phyloP scores from a whole-genome alignment of 2,797 vertebrate species.

The Argya squamiceps region DNA sequence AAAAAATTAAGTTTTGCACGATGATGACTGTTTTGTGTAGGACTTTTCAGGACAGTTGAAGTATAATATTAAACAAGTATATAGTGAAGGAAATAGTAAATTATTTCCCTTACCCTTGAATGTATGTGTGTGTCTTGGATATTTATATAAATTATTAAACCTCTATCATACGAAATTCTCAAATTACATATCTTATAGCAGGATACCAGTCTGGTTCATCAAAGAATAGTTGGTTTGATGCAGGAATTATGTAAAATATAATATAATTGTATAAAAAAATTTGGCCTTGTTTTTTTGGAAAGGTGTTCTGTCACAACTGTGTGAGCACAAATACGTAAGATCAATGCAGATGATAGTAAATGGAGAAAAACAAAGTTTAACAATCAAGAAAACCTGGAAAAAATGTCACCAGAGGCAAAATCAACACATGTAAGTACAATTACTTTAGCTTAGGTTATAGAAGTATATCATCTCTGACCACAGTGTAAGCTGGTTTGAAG shows the following conservation, averaged over 20 bases:
- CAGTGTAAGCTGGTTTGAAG: neutral
- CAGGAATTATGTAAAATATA: neutral
- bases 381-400: neutral
- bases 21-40: neutral
- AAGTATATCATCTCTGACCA: neutral
- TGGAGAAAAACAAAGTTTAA: neutral
- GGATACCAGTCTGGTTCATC: neutral
- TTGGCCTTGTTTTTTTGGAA: neutral
- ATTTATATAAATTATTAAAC: neutral
- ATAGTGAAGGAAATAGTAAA: neutral
- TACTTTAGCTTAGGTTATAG: neutral
- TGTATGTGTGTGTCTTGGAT: neutral
- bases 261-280: neutral
- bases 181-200: neutral
- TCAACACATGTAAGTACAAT: neutral
- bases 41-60: neutral
- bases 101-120: neutral
- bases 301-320: rapidly evolving
- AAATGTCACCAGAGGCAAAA: neutral
- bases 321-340: neutral
- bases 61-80: neutral
- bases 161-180: neutral
- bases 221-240: neutral
- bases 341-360: neutral
- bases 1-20: neutral